Evolutionary conservation across 2,113 vertebrate species (phyloP), one percentile per base, ranked within the genome.

Genomic region (Sinocyclocheilus maitianheensis): DNA sequence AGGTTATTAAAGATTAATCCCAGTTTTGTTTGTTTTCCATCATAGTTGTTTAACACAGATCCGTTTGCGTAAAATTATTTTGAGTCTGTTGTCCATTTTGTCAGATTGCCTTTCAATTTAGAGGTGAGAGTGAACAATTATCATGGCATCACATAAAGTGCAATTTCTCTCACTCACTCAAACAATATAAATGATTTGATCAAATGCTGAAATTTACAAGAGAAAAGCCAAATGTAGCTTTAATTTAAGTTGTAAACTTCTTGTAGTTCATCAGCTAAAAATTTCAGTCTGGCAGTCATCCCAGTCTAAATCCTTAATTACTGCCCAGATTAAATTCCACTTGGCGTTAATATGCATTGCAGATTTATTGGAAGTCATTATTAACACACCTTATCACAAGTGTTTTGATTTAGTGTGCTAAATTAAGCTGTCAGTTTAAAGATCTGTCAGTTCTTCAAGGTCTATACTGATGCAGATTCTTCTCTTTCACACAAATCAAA

Each of bases 321-420:
- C 78, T 65, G 69, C 48, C 67, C 51, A 76, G 77, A 83, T 88
- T 69, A 84, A 87, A 88, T 84, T 85, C 48, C 84, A 76, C 76
- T 86, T 80, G 87, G 84, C 87, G 24, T 63, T 88, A 86, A 90
- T 82, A 69, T 89, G 77, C 78, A 88, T 71, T 77, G 65, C 58
- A 88, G 77, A 91, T 90, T 88, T 89, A 89, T 87, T 67, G 83
- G 43, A 78, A 62, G 62, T 81, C 84, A 75, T 75, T 83, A 89
- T 85, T 55, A 78, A 77, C 60, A 71, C 65, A 90, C 87, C 82
- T 86, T 81, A 87, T 85, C 82, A 82, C 80, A 89, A 85, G 79
- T 71, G 30, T 86, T 87, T 53, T 51, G 77, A 87, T 86, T 77
- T 65, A 85, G 9, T 77, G 55, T 43, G 65, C 84, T 87, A 84